Base-by-base conservation (phyloP, 2,888 invertebrate species). In the Folsomia manolachei region DNA sequence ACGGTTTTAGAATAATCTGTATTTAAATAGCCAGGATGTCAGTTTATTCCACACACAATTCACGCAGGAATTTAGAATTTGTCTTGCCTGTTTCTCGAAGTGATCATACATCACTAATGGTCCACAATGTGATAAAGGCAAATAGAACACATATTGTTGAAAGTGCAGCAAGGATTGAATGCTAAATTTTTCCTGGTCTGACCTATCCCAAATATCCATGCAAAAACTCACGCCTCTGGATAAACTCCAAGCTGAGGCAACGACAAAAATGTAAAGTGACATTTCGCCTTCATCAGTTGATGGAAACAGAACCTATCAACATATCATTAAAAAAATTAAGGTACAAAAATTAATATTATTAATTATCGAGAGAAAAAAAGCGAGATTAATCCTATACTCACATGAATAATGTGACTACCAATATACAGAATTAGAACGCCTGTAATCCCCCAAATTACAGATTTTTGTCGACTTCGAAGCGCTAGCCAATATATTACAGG, bases 51-150 rank as follows among this genome's bases (percentile, higher is more conserved):
- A 39, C n/a, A 39, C 39, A 9, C 4, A 39, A 39, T 4, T 9
- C 39, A 39, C 14, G 39, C 39, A 39, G 4, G 39, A 4, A 39
- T 14, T 9, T 39, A 39, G 4, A n/a, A 14, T 14, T 18, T 56
- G 7, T 56, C n/a, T 56, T 82, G 87, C 86, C 78, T 86, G 85
- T 56, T 81, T 76, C 27, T 83, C 84, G 84, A 91, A 95, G 72
- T 91, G 88, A 78, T 88, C 86, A 84, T 90, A 94, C 7, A 90
- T 85, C 80, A 95, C 87, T 70, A 95, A 86, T n/a, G 96, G 96
- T 21, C 96, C 96, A 80, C 89, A 87, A 81, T 91, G 90, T 73
- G 93, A 85, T n/a, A 90, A 86, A 23, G 96, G 96, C 69, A 94
- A 86, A 83, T 96, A 95, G 66, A 94, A 87, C 72, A 89, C 88